Evolutionary conservation across 2,888 invertebrate genomes (phyloP).

Genomic region (Acrocyrtus sp.): DNA sequence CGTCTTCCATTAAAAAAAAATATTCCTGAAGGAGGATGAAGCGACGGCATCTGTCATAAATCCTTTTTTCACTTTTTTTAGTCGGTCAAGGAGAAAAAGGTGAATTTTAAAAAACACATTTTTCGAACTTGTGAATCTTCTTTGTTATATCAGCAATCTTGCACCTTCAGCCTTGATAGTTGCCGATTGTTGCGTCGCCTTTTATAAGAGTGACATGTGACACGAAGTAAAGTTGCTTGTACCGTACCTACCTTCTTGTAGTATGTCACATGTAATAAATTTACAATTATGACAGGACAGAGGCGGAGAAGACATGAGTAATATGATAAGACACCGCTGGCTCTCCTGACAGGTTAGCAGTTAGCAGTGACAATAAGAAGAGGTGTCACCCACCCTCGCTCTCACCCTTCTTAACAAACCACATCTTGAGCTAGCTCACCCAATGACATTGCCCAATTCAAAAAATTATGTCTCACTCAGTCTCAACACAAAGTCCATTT

Average conservation of each 20-base stretch:
- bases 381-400: background rate
- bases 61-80: too few relatives aligned
- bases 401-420: too few relatives aligned
- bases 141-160: too few relatives aligned
- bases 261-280: too few relatives aligned
- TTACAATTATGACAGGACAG: background rate
- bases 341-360: background rate
- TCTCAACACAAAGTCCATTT: background rate
- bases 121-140: too few relatives aligned
- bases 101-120: too few relatives aligned
- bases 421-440: too few relatives aligned
- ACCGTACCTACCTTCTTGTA: background rate
- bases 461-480: background rate
- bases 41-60: too few relatives aligned
- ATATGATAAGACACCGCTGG: background rate
- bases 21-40: too few relatives aligned
- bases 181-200: too few relatives aligned
- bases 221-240: background rate
- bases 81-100: background rate
- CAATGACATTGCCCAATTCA: background rate
- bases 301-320: background rate
- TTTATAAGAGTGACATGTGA: background rate
- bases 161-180: too few relatives aligned
- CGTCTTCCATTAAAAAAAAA: too few relatives aligned
- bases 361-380: background rate